These are phyloP conservation scores for Amniataba percoides DNA, from an alignment of 2,797 vertebrate genomes.

Conservation along the genomic window DNA sequence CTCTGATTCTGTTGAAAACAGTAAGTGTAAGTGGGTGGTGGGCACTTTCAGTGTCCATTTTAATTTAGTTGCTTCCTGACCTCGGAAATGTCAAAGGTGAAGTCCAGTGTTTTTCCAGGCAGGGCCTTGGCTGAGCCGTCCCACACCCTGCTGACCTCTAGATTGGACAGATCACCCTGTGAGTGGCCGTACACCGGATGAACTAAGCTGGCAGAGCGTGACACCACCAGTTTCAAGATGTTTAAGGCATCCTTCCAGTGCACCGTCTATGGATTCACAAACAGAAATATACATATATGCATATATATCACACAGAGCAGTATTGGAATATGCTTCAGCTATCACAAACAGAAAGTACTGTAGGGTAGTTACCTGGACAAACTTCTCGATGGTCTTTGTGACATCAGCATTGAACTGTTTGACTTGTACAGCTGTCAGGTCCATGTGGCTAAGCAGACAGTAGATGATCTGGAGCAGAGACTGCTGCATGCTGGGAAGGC, in stretches of 20 bases:
- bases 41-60: not conserved
- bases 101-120: slow-evolving; percentile 97
- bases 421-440: slow-evolving; percentile 92
- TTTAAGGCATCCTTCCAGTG: slow-evolving; percentile 99
- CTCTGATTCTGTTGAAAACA: not conserved
- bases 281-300: not conserved
- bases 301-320: not conserved
- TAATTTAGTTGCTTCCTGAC: slow-evolving; percentile 71
- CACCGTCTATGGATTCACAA: slow-evolving; percentile 84
- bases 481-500: slow-evolving; percentile 96
- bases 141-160: slow-evolving; percentile 97
- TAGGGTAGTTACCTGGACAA: slow-evolving; percentile 89
- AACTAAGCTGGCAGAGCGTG: slow-evolving; percentile 95
- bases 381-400: slow-evolving; percentile 97
- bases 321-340: not conserved
- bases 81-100: slow-evolving; percentile 99
- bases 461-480: slow-evolving; percentile 97
- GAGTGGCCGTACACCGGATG: slow-evolving; percentile 92
- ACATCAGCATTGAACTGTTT: slow-evolving; percentile 97
- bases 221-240: slow-evolving; percentile 97
- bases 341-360: not conserved
- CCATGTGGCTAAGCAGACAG: slow-evolving; percentile 97
- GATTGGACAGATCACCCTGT: slow-evolving; percentile 92
- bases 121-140: slow-evolving; percentile 95
- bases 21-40: not conserved